These are phyloP conservation scores for Helostoma temminkii DNA, from an alignment of 2,797 vertebrate genomes.

Conservation along the genomic window DNA sequence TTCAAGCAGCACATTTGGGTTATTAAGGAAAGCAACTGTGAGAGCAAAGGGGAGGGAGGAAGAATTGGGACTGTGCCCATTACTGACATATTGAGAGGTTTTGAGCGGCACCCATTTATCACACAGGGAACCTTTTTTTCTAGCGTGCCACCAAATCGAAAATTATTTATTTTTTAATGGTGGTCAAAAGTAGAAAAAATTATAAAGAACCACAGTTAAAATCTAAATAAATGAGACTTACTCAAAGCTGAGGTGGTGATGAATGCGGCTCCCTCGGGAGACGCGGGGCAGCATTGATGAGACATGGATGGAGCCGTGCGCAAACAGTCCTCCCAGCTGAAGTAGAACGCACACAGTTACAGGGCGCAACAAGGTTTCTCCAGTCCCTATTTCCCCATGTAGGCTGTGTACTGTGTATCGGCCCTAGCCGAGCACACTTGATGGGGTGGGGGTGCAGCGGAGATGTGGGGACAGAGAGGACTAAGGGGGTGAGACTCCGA, in stretches of 20 bases:
- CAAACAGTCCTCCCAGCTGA: slow-evolving; percentile 52
- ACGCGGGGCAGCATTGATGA: slow-evolving; percentile 65
- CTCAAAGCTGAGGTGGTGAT: slow-evolving; percentile 62
- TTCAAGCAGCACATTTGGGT: slow-evolving; percentile 46
- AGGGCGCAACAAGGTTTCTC: slow-evolving; percentile 72
- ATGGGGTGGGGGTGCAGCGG: slow-evolving; percentile 21
- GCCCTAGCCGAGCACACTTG: slow-evolving; percentile 33
- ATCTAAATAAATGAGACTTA: slow-evolving; percentile 53
- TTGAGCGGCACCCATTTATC: slow-evolving; percentile 19
- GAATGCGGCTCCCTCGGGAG: slow-evolving; percentile 67
- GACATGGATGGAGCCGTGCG: slow-evolving; percentile 68
- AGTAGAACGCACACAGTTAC: slow-evolving; percentile 32
- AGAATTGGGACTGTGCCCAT: slow-evolving; percentile 45
- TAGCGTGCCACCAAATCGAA: neutral
- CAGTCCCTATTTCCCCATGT: slow-evolving; percentile 51
- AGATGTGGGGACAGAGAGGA: slow-evolving; percentile 39
- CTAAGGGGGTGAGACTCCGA: slow-evolving; percentile 66
- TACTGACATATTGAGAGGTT: slow-evolving; percentile 49
- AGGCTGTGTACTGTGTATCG: slow-evolving; percentile 55
- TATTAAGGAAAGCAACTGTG: slow-evolving; percentile 52
- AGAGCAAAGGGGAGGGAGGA: slow-evolving; percentile 5
- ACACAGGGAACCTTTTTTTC: neutral
- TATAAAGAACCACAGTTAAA: neutral
- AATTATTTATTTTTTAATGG: neutral
- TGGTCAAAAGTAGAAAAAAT: neutral